Evolutionary conservation across 2,113 vertebrate genomes (phyloP).

Genomic region (Zosterops pallidus): DNA sequence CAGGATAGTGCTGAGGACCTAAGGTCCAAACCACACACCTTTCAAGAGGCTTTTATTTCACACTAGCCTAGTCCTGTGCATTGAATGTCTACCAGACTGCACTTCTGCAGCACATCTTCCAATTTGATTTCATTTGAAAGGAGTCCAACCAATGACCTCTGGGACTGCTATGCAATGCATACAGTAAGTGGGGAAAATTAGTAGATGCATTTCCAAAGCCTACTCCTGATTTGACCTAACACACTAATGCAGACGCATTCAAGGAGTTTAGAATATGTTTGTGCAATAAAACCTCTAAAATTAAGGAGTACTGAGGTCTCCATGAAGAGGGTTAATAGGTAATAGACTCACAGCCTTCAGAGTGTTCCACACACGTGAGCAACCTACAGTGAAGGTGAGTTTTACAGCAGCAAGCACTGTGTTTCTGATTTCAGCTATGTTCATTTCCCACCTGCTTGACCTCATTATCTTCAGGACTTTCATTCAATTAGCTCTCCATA

Average conservation of each 20-base stretch:
- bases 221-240: neutral
- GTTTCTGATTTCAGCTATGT: neutral
- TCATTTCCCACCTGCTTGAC: neutral
- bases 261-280: neutral
- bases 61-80: neutral
- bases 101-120: neutral
- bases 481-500: neutral
- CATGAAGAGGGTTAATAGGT: neutral
- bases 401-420: neutral
- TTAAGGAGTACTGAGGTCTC: neutral
- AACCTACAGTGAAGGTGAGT: neutral
- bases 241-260: neutral
- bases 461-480: neutral
- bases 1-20: neutral
- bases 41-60: neutral
- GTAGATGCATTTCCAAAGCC: neutral
- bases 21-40: neutral
- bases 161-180: neutral
- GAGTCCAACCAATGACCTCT: neutral
- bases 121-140: neutral
- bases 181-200: neutral
- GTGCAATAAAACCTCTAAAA: constrained; percentile 13
- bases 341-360: neutral
- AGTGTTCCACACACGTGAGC: neutral
- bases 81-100: neutral